These are phyloP conservation scores for Hydrozoanthus gracilis DNA, from an alignment of 92 coral and sea anemone species.

Conservation along the genomic window DNA sequence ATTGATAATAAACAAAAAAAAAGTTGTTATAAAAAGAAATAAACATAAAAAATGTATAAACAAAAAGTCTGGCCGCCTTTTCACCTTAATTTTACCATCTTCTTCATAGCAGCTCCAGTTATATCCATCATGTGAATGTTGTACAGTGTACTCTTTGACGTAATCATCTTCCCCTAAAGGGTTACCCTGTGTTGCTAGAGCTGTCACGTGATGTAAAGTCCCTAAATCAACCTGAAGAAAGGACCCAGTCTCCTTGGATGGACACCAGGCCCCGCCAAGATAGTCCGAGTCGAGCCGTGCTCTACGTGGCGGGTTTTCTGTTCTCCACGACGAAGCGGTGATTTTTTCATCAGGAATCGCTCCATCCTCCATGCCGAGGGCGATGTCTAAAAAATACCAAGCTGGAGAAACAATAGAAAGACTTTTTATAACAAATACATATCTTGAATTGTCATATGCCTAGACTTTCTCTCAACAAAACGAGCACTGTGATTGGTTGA, in stretches of 20 bases:
- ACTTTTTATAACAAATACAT: not conserved
- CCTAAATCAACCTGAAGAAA: conserved; percentile 55
- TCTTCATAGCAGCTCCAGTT: conserved; percentile 44
- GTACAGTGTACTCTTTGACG: conserved; percentile 42
- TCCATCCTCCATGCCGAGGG: conserved; percentile 60
- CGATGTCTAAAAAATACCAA: conserved; percentile 26
- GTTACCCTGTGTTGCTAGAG: conserved; percentile 75
- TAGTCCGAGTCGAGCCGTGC: conserved; percentile 34
- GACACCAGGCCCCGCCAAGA: conserved; percentile 50
- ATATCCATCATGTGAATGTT: conserved; percentile 26
- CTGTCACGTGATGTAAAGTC: conserved; percentile 56
- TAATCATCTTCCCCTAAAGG: not conserved
- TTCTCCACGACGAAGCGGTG: conserved; percentile 37
- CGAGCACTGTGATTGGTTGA: no score
- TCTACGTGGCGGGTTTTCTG: conserved; percentile 31
- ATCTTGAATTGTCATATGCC: no score
- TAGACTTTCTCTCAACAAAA: no score
- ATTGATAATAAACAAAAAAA: no score
- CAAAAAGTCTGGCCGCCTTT: not conserved
- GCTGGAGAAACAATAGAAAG: conserved; percentile 1
- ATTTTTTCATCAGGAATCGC: conserved; percentile 51
- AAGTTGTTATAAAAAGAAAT: no score
- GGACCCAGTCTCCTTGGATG: conserved; percentile 16
- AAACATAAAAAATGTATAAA: no score
- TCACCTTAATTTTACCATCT: conserved; percentile 47